Evolutionary conservation across 2,797 vertebrate genomes (phyloP).

Genomic region (Eurystomus glaucurus): DNA sequence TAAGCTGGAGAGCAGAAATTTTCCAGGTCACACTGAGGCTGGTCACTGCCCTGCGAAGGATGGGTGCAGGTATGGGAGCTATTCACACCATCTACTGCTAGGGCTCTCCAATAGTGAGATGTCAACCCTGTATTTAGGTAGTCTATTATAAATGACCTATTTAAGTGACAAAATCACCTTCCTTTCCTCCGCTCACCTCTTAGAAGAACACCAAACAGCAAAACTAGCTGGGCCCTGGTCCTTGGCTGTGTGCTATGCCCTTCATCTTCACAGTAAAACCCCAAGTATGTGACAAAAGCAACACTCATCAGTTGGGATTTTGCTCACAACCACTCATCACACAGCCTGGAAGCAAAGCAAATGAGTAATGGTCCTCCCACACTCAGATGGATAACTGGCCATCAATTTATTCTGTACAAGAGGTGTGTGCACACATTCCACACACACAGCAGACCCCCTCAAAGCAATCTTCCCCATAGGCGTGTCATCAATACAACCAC

Average conservation of each 20-base stretch:
- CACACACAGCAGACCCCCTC: background rate
- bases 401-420: background rate
- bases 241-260: background rate
- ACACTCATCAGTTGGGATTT: background rate
- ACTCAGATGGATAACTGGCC: background rate
- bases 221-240: background rate
- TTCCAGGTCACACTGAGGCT: background rate
- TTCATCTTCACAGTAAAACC: background rate
- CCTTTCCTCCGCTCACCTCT: background rate
- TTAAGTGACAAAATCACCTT: background rate
- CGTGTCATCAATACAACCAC: background rate
- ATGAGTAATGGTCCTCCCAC: background rate
- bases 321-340: background rate
- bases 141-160: background rate
- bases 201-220: background rate
- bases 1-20: background rate
- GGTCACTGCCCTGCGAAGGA: background rate
- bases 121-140: background rate
- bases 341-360: background rate
- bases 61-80: accelerated
- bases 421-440: background rate
- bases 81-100: background rate
- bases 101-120: background rate
- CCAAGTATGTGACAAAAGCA: background rate
- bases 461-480: background rate